Conservation (phyloP, 2,113 vertebrate species). For the Manacus vitellinus region DNA sequence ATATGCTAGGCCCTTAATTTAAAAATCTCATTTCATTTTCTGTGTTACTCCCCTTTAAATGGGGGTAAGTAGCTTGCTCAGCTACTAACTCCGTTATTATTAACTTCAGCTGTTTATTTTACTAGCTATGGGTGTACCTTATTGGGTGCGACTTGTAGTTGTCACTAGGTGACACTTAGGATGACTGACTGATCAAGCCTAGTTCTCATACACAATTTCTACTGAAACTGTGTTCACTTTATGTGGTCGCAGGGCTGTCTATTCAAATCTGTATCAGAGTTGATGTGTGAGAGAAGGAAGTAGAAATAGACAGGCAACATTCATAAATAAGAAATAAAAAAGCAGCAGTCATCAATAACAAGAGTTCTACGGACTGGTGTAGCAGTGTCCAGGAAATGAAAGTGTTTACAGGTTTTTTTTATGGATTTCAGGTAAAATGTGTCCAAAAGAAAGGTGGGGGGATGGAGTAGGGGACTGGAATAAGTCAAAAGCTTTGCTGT, state of each 20-base stretch:
- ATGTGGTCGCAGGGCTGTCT: not conserved
- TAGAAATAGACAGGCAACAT: not conserved
- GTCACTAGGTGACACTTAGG: not conserved
- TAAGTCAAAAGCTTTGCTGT: not conserved
- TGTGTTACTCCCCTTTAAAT: not conserved
- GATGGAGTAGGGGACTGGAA: not conserved
- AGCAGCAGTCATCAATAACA: not conserved
- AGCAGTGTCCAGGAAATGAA: not conserved
- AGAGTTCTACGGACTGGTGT: not conserved
- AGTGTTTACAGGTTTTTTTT: not conserved
- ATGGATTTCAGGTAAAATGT: not conserved
- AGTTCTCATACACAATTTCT: not conserved
- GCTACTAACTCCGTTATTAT: not conserved
- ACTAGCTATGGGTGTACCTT: fast-evolving
- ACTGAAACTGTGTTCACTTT: not conserved
- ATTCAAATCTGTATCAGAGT: not conserved
- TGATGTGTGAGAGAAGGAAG: not conserved
- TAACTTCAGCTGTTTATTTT: not conserved
- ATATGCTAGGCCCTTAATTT: not conserved
- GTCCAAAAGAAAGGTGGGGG: not conserved
- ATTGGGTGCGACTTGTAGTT: not conserved
- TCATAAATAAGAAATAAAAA: not conserved
- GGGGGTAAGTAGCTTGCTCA: not conserved
- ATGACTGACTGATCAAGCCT: not conserved
- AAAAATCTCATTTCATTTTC: not conserved